Conservation (phyloP, 2,888 invertebrate genomes). For the Phengaris arion region DNA sequence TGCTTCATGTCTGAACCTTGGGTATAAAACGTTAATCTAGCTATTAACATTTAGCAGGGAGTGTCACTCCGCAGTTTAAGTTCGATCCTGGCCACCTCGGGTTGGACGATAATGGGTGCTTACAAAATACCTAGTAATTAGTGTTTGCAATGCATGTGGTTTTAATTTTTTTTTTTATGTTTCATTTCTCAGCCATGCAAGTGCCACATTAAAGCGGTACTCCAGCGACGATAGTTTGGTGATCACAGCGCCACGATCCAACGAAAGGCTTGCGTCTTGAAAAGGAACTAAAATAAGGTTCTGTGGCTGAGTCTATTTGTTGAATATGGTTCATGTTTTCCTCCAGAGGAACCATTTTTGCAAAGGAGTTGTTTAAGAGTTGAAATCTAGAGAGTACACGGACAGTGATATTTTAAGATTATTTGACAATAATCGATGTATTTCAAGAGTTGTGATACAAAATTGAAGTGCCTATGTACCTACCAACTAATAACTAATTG, state of each 20-base stretch:
- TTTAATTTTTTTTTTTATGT: neutral
- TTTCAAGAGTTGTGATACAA: neutral
- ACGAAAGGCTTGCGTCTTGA: conserved; percentile 57
- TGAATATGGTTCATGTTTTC: neutral
- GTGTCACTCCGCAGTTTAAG: no score
- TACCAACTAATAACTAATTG: no score
- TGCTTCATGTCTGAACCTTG: no score
- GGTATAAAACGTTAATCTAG: no score
- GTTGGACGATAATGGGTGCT: no score
- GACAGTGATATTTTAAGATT: neutral
- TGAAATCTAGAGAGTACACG: neutral
- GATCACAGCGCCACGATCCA: conserved; percentile 59
- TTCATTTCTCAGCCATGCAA: conserved; percentile 57
- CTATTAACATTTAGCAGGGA: no score
- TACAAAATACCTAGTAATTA: no score
- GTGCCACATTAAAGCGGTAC: conserved; percentile 68
- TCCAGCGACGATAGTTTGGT: conserved; percentile 75
- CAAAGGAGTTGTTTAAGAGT: neutral
- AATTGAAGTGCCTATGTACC: neutral
- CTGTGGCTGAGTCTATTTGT: neutral
- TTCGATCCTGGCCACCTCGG: no score
- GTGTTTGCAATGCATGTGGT: no score
- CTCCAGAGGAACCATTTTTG: neutral
- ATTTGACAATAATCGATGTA: neutral
- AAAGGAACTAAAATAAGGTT: neutral